Evolutionary conservation across 2,113 vertebrate species (phyloP).

Genomic region (Ifrita kowaldi): DNA sequence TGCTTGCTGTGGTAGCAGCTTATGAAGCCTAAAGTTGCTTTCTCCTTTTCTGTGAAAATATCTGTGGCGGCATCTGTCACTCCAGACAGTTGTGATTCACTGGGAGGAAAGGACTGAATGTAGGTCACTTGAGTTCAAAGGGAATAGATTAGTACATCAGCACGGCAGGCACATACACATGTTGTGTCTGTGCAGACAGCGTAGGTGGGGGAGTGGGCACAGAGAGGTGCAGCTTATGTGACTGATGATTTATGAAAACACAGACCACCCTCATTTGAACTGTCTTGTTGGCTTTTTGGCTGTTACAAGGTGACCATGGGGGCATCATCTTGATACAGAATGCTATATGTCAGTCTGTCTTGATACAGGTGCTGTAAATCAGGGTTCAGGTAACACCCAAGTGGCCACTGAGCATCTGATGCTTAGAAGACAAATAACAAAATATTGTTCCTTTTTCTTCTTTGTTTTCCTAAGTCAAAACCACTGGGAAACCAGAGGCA

Average conservation of each 20-base stretch:
- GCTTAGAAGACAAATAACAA: background rate
- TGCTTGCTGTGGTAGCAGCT: background rate
- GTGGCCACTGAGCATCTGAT: background rate
- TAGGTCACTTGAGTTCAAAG: conserved; percentile 25
- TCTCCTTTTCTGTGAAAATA: background rate
- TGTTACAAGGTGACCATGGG: background rate
- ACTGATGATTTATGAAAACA: background rate
- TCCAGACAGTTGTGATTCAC: conserved; percentile 12
- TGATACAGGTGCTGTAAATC: background rate
- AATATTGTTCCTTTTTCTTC: background rate
- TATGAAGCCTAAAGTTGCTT: conserved; percentile 11
- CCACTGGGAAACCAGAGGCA: background rate
- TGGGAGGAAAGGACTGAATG: conserved; percentile 5
- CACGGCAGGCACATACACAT: background rate
- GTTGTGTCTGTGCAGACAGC: background rate
- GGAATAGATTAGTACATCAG: background rate
- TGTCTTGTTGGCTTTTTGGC: background rate
- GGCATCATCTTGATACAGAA: background rate
- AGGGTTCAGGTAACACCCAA: background rate
- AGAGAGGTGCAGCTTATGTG: background rate
- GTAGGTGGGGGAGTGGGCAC: background rate
- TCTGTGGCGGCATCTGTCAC: conserved; percentile 6
- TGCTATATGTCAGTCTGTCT: background rate
- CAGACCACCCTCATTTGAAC: background rate
- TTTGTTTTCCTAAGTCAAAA: background rate